A percentile compares a stretch with the other conserved stretches of the same genome.
These are phyloP conservation scores for Thalassoma bifasciatum DNA, from an alignment of 2,113 vertebrate genomes.

Conservation along the genomic window DNA sequence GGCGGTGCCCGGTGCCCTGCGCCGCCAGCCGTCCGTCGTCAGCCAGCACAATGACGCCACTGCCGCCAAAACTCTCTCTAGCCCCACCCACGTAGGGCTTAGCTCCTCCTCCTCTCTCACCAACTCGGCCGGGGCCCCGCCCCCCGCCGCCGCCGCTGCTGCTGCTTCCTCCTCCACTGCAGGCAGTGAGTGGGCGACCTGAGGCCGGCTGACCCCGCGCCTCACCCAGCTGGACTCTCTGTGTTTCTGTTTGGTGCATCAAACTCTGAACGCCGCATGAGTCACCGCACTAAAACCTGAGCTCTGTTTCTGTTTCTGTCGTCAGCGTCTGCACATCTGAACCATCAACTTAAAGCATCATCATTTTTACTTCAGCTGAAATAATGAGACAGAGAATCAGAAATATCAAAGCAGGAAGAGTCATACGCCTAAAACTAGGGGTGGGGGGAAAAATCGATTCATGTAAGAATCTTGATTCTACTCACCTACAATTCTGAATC, in stretches of 20 bases:
- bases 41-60: constrained; percentile 94
- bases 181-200: constrained; percentile 95
- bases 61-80: constrained; percentile 96
- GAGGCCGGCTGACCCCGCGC: constrained; percentile 84
- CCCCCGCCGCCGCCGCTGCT: constrained; percentile 85
- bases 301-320: not conserved
- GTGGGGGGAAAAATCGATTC: no score
- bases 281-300: not conserved
- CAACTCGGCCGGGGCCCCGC: constrained; percentile 91
- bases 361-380: not conserved
- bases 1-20: constrained; percentile 93
- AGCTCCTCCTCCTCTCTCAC: constrained; percentile 93
- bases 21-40: constrained; percentile 96
- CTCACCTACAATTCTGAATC: no score
- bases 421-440: no score
- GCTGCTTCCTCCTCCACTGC: constrained; percentile 91
- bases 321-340: constrained; percentile 50
- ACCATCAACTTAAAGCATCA: not conserved
- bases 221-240: constrained; percentile 78
- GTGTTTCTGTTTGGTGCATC: constrained; percentile 23
- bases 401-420: not conserved
- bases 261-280: constrained; percentile 54
- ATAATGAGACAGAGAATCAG: not conserved
- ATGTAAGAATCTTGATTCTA: no score
- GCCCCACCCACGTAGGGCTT: constrained; percentile 95